Evolutionary conservation across 2,113 vertebrate genomes (phyloP).

Genomic region (Daubentonia madagascariensis): DNA sequence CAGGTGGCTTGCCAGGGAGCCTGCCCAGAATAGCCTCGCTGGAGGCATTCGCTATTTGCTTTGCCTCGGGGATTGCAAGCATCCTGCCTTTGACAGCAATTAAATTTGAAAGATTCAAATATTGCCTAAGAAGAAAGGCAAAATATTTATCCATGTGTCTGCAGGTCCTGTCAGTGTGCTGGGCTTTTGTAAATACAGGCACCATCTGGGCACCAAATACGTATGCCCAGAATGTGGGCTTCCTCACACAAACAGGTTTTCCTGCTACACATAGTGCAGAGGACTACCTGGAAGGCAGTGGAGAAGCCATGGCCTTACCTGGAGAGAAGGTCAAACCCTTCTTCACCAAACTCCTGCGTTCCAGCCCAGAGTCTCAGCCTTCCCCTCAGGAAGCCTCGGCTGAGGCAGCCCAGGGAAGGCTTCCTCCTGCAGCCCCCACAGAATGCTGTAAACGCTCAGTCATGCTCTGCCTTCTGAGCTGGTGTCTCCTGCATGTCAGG

Average conservation of each 20-base stretch:
- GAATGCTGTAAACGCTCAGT: background rate
- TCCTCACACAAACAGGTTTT: conserved; percentile 73
- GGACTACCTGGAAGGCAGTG: background rate
- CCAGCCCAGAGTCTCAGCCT: background rate
- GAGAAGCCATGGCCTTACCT: background rate
- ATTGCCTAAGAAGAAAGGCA: conserved; percentile 83
- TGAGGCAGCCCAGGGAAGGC: fast-evolving
- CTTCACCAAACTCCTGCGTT: background rate
- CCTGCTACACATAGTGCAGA: background rate
- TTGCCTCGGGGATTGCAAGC: conserved; percentile 63
- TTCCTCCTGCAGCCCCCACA: background rate
- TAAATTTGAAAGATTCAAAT: conserved; percentile 83
- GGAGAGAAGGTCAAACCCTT: background rate
- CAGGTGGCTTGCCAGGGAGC: background rate
- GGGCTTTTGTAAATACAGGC: conserved; percentile 82
- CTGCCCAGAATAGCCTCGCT: background rate
- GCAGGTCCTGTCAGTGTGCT: conserved; percentile 84
- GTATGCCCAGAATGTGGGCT: conserved; percentile 82
- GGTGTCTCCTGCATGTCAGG: background rate
- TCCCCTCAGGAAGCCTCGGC: background rate
- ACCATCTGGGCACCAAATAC: conserved; percentile 84
- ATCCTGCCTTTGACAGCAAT: conserved; percentile 85
- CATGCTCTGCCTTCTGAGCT: background rate
- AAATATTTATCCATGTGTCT: conserved; percentile 86
- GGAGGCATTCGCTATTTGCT: conserved; percentile 77